Conservation (phyloP, 2,888 invertebrate genomes). For the Artemia sinica region DNA sequence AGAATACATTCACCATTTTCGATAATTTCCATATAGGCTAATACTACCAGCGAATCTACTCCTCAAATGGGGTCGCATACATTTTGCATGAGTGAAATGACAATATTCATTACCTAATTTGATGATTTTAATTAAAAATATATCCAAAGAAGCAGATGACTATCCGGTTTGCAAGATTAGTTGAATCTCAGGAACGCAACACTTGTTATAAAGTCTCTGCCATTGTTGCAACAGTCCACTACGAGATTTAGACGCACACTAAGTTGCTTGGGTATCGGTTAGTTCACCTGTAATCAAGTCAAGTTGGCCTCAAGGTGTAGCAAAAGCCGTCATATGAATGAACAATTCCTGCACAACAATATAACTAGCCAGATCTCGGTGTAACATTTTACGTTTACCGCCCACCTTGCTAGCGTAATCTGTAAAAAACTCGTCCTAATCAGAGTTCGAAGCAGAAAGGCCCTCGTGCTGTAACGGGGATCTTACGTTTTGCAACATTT, state of each 20-base stretch:
- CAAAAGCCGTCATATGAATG: constrained; percentile 11
- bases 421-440: neutral
- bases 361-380: neutral
- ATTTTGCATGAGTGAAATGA: too few species aligned
- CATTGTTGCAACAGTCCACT: constrained; percentile 1
- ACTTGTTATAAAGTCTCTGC: neutral
- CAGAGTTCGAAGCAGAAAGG: neutral
- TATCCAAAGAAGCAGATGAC: too few species aligned
- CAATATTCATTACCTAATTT: too few species aligned
- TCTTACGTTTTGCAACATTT: too few species aligned
- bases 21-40: too few species aligned
- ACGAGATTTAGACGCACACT: constrained; percentile 5
- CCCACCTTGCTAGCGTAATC: constrained; percentile 14
- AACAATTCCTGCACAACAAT: neutral
- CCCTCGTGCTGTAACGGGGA: too few species aligned
- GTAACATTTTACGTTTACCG: neutral
- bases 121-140: too few species aligned
- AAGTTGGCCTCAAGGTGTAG: constrained; percentile 12
- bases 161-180: too few species aligned
- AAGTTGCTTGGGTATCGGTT: neutral
- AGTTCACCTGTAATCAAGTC: neutral
- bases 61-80: too few species aligned
- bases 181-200: too few species aligned
- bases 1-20: too few species aligned
- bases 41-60: too few species aligned